phyloP scores from a whole-genome alignment of 2,113 vertebrate species.

The Syngnathus floridae region DNA sequence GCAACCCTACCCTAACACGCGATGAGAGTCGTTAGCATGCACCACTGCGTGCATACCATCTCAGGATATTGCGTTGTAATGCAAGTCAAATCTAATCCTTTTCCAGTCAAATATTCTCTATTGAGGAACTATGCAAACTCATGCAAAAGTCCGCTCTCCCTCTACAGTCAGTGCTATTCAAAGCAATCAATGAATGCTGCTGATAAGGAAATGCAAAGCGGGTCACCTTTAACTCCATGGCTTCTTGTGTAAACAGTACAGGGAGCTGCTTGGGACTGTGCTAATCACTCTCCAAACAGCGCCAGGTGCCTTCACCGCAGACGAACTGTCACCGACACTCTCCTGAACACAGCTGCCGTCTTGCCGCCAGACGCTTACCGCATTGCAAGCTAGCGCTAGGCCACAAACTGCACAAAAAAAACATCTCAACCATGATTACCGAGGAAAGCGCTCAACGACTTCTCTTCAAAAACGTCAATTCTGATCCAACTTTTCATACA shows the following conservation, averaged over 20 bases:
- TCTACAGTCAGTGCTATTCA: conserved; percentile 63
- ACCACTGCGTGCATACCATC: conserved; percentile 51
- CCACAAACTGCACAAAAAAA: conserved; percentile 54
- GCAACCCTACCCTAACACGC: conserved; percentile 35
- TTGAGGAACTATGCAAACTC: conserved; percentile 61
- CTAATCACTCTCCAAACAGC: conserved; percentile 74
- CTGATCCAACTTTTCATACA: conserved; percentile 29
- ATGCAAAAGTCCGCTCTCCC: conserved; percentile 67
- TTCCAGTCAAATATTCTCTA: conserved; percentile 56
- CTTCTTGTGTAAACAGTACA: conserved; percentile 65
- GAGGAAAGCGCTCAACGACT: conserved; percentile 12
- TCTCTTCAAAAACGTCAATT: conserved; percentile 15
- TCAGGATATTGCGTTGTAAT: conserved; percentile 56
- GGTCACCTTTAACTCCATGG: conserved; percentile 67
- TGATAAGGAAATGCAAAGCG: conserved; percentile 75
- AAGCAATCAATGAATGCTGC: conserved; percentile 63
- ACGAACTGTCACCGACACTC: conserved; percentile 69
- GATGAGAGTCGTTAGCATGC: conserved; percentile 26
- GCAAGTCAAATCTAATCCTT: conserved; percentile 66
- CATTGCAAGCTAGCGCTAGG: conserved; percentile 53
- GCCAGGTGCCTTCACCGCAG: conserved; percentile 69
- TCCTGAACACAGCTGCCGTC: conserved; percentile 62
- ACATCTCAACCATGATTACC: conserved; percentile 31
- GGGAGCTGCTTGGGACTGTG: conserved; percentile 66
- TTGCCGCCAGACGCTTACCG: conserved; percentile 53